Conservation (phyloP, 1,140 invertebrate genomes). For the Hestina assimilis region DNA sequence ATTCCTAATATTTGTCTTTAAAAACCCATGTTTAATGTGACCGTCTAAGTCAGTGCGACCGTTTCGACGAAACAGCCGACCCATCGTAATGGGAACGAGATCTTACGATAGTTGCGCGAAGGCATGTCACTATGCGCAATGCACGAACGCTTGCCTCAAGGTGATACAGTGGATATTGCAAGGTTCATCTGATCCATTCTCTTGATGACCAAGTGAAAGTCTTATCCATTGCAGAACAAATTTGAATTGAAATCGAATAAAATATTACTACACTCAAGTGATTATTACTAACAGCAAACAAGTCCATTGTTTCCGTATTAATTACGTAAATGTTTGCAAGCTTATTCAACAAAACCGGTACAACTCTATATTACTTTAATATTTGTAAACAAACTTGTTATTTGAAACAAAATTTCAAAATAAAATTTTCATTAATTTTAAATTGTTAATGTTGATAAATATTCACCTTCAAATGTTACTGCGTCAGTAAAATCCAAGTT, state of each 20-base stretch:
- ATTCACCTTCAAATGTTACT: neutral
- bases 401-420: neutral
- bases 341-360: constrained; percentile 9
- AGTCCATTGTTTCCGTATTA: no score
- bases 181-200: constrained; percentile 66
- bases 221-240: constrained; percentile 20
- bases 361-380: neutral
- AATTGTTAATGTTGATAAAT: neutral
- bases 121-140: constrained; percentile 9
- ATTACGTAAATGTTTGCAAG: no score
- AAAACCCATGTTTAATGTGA: no score
- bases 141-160: constrained; percentile 51
- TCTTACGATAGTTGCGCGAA: constrained; percentile 1
- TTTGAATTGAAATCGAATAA: no score
- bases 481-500: constrained; percentile 1
- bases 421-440: neutral
- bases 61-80: no score
- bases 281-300: no score
- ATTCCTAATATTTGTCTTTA: no score
- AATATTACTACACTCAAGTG: no score
- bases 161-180: constrained; percentile 53
- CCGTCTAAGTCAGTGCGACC: no score
- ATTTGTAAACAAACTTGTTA: constrained; percentile 18
- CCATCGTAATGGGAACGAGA: neutral
- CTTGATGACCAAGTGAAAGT: constrained; percentile 63